These are phyloP conservation scores for Brachypteracias leptosomus DNA, from an alignment of 2,113 vertebrate genomes.

Conservation along the genomic window DNA sequence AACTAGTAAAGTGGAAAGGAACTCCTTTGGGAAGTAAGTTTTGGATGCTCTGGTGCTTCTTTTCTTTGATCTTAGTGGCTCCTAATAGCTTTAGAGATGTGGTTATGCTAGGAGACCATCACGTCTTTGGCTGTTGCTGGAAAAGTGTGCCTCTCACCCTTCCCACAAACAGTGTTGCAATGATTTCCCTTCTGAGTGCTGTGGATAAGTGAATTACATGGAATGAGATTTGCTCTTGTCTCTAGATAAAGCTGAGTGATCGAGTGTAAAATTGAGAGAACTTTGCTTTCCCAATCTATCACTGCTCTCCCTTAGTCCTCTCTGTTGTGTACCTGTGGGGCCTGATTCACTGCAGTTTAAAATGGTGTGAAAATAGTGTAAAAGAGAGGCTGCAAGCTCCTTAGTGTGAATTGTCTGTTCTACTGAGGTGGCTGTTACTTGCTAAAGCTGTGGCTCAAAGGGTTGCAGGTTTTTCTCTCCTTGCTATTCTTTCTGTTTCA, in stretches of 20 bases:
- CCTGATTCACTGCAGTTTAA: background rate
- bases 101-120: background rate
- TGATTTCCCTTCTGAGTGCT: conserved; percentile 45
- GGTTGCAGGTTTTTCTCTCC: background rate
- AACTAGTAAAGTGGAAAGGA: background rate
- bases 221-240: conserved; percentile 38
- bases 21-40: background rate
- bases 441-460: background rate
- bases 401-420: background rate
- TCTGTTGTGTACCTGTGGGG: background rate
- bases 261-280: conserved; percentile 56
- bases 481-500: background rate
- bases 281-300: conserved; percentile 37
- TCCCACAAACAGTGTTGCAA: background rate
- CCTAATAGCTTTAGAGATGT: background rate
- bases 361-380: background rate
- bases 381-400: background rate
- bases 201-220: conserved; percentile 46
- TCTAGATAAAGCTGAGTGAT: conserved; percentile 53
- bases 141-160: background rate
- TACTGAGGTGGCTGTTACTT: background rate
- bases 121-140: background rate
- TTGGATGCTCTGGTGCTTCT: background rate
- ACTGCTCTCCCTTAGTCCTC: background rate
- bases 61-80: background rate